Evolutionary conservation across 2,888 invertebrate genomes (phyloP).

Genomic region (Caenorhabditis drosophilae): DNA sequence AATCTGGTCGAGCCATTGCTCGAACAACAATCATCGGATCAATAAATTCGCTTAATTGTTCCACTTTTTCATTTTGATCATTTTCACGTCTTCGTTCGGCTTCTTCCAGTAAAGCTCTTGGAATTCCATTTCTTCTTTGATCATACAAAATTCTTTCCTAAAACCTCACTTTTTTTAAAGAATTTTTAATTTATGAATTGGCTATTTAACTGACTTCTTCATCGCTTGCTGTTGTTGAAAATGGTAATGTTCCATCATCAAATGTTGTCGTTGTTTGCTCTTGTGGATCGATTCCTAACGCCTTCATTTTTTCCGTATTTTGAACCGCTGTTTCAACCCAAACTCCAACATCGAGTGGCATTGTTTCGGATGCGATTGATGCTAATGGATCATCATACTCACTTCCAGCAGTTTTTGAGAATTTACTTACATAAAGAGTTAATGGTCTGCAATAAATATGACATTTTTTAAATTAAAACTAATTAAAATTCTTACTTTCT

Average conservation of each 20-base stretch:
- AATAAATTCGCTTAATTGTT: constrained; percentile 34
- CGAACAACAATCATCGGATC: constrained; percentile 76
- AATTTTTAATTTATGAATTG: background rate
- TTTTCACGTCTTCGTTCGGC: constrained; percentile 42
- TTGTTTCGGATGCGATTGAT: constrained; percentile 59
- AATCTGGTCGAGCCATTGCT: constrained; percentile 93
- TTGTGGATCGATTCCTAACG: constrained; percentile 36
- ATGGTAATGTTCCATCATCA: constrained; percentile 45
- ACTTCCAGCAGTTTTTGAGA: constrained; percentile 31
- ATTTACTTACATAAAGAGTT: constrained; percentile 57
- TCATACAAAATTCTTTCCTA: constrained; percentile 48
- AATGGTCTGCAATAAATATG: constrained; percentile 48
- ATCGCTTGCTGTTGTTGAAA: constrained; percentile 37
- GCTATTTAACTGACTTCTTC: constrained; percentile 26
- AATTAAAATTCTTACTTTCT: constrained; percentile 30
- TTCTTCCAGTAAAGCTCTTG: constrained; percentile 35
- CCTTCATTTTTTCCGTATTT: constrained; percentile 38
- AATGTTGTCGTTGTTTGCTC: constrained; percentile 44
- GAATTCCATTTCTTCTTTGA: constrained; percentile 50
- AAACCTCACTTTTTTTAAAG: background rate
- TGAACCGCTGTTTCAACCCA: constrained; percentile 52
- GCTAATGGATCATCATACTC: constrained; percentile 57
- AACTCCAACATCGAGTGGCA: constrained; percentile 58
- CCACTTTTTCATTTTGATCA: constrained; percentile 34
- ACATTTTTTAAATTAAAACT: background rate